Base-by-base conservation (phyloP, 1,140 invertebrate genomes). In the Venustaconcha ellipsiformis region DNA sequence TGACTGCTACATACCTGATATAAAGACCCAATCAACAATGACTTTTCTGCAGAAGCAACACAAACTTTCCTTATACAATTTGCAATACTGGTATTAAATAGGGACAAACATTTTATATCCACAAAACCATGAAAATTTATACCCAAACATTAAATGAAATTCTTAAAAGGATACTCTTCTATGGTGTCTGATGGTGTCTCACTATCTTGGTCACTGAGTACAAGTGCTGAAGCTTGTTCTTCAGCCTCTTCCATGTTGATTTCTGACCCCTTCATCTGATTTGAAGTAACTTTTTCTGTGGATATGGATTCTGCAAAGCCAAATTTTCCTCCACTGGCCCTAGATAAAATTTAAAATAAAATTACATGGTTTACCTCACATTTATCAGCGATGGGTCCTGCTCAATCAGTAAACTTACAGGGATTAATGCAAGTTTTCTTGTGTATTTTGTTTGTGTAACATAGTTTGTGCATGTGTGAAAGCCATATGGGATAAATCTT, bases 281-380 rank as follows among this genome's bases (percentile, higher is more conserved):
- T 86, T 59, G 82, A 70, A 72, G 83, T 85, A 15, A 88, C 73
- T 70, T 82, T 84, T 55, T 84, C 75, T 26, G 58, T 71, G 2
- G 80, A 76, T 15, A 81, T 67, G 17, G 82, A 82, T 67, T 83
- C 84, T 15, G 85, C 83, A 83, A 86, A 88, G 6, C 87, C 87
- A 86, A 81, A 86, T 66, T 84, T 87, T 30, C 81, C 82, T 65
- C 86, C 86, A 23, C 69, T 73, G 30, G 77, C 56, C 68, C 87
- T 88, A 75, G n/a, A 48, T 48, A 48, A 8, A 77, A 78, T 59
- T 64, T 2, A 3, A 30, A 30, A 30, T 30, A 30, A 8, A 48
- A 48, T 48, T 48, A 48, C 37, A 48, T 48, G 37, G 37, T 48
- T 48, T 48, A 48, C 37, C 37, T 6, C 37, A 48, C 37, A 48